phyloP scores from a whole-genome alignment of 2,888 invertebrate genomes.

The Drosophila subquinaria region DNA sequence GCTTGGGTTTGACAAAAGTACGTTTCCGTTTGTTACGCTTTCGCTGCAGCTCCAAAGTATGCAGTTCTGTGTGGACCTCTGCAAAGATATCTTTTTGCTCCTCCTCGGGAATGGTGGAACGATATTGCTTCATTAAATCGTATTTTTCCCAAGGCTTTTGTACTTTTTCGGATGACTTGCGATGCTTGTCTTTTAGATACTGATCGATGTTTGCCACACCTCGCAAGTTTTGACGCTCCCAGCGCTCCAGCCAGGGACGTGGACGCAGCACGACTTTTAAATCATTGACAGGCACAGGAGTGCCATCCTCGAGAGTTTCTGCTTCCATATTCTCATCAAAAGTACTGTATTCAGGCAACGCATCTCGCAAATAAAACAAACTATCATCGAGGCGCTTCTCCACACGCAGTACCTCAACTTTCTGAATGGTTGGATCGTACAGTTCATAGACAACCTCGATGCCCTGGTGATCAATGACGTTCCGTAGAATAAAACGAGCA shows the following conservation, averaged over 20 bases:
- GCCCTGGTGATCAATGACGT: conserved; percentile 96
- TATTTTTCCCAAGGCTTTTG: conserved; percentile 94
- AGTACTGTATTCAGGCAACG: conserved; percentile 95
- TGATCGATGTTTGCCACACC: conserved; percentile 90
- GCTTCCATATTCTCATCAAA: conserved; percentile 96
- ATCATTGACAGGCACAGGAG: conserved; percentile 92
- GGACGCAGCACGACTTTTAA: conserved; percentile 91
- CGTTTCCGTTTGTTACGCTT: conserved; percentile 88
- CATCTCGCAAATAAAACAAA: conserved; percentile 95
- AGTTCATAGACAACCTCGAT: conserved; percentile 89
- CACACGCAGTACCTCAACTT: conserved; percentile 94
- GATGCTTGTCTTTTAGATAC: conserved; percentile 86
- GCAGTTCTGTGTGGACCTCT: conserved; percentile 92
- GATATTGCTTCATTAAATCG: conserved; percentile 97
- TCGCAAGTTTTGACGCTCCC: conserved; percentile 92
- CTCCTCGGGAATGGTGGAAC: conserved; percentile 94
- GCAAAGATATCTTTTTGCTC: conserved; percentile 94
- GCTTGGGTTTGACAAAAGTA: conserved; percentile 88
- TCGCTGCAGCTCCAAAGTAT: conserved; percentile 89
- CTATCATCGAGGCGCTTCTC: conserved; percentile 97
- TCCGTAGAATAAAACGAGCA: conserved; percentile 94
- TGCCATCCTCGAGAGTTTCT: conserved; percentile 91
- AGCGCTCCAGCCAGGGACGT: conserved; percentile 95
- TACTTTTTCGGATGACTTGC: conserved; percentile 87
- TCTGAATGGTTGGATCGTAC: conserved; percentile 96